phyloP scores from a whole-genome alignment of 2,888 invertebrate genomes.

The Sarcophaga caerulescens region DNA sequence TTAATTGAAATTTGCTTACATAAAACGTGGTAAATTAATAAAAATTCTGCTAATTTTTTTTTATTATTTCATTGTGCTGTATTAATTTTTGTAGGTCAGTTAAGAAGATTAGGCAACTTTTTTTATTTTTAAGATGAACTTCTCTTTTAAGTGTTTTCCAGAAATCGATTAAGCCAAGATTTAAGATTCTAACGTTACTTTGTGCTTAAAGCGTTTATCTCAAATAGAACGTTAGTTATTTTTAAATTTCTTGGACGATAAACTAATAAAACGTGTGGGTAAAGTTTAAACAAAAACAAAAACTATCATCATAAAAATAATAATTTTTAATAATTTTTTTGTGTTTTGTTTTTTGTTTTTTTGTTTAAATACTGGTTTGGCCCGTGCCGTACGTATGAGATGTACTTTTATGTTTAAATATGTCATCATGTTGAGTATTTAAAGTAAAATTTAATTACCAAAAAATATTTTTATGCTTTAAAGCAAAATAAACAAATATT shows the following conservation, averaged over 20 bases:
- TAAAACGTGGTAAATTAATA: too few species aligned
- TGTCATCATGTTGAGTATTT: conserved; percentile 59
- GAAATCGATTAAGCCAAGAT: neutral
- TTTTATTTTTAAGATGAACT: too few species aligned
- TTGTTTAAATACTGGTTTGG: conserved; percentile 33
- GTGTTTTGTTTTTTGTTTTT: neutral
- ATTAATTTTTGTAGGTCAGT: too few species aligned
- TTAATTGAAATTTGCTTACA: too few species aligned
- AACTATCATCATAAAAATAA: conserved; percentile 2
- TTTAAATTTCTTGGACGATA: neutral
- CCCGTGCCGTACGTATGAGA: conserved; percentile 57
- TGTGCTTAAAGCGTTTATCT: too few species aligned
- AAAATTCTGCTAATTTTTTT: too few species aligned
- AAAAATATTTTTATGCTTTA: conserved; percentile 67
- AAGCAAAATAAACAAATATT: neutral
- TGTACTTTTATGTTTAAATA: conserved; percentile 47
- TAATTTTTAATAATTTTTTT: conserved; percentile 14
- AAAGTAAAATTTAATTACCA: conserved; percentile 63
- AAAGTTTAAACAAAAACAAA: neutral
- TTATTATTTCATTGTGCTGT: too few species aligned
- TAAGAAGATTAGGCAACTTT: too few species aligned
- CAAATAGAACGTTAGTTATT: neutral
- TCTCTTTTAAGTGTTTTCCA: neutral
- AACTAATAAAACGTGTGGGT: conserved; percentile 5
- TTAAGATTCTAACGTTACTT: too few species aligned